Conservation (phyloP, 1,140 invertebrate genomes). For the Plodia interpunctella region DNA sequence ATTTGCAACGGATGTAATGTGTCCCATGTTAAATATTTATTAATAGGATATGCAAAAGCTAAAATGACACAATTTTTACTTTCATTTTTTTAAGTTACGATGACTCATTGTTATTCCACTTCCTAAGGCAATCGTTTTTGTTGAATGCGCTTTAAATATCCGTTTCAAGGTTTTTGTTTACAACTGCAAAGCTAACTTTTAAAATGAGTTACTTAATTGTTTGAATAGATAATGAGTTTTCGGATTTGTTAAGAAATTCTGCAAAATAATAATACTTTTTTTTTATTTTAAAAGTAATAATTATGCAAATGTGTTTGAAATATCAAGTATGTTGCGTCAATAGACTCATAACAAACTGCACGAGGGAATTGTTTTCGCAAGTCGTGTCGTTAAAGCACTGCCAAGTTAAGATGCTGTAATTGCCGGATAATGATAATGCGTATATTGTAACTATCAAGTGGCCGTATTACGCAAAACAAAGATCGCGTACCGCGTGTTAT, state of each 20-base stretch:
- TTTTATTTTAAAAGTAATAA: background rate
- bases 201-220: background rate
- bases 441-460: background rate
- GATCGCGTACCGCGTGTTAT: conserved; percentile 39
- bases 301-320: no score
- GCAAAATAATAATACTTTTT: background rate
- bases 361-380: background rate
- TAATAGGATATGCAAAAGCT: no score
- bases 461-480: conserved; percentile 50
- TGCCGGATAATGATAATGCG: background rate
- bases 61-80: no score
- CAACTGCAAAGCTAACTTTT: background rate
- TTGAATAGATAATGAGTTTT: background rate
- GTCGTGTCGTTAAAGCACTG: background rate
- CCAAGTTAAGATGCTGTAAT: background rate
- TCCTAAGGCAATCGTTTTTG: background rate
- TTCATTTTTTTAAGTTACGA: background rate
- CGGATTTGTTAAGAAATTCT: background rate
- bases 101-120: background rate
- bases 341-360: no score
- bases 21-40: no score
- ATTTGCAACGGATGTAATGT: no score
- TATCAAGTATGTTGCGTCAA: no score
- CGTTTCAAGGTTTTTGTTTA: background rate
- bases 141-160: background rate